Evolutionary conservation across 2,797 vertebrate species (phyloP).

Genomic region (Otolemur crassicaudatus): DNA sequence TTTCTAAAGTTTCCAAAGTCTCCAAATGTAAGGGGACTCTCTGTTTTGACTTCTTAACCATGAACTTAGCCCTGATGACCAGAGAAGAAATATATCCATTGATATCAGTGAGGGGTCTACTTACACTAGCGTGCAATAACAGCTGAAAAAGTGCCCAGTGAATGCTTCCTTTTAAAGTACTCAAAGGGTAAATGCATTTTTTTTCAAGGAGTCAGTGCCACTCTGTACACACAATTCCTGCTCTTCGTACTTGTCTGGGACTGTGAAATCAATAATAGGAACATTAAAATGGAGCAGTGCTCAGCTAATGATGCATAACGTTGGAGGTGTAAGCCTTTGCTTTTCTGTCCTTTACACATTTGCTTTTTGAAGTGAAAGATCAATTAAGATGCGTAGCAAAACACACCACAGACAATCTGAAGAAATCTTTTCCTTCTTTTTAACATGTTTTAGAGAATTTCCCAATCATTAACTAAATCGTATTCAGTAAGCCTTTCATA

Average conservation of each 20-base stretch:
- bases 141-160: background rate
- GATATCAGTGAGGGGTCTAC: background rate
- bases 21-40: background rate
- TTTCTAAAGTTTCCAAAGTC: background rate
- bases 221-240: background rate
- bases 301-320: constrained; percentile 52
- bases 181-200: background rate
- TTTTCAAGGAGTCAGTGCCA: background rate
- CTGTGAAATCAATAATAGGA: constrained; percentile 31
- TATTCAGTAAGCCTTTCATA: constrained; percentile 28
- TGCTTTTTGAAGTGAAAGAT: constrained; percentile 73
- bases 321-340: background rate
- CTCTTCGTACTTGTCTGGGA: constrained; percentile 27
- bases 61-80: background rate
- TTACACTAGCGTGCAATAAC: background rate
- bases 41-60: background rate
- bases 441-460: constrained; percentile 38
- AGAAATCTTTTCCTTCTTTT: constrained; percentile 29
- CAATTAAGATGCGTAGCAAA: constrained; percentile 63
- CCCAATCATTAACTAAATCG: constrained; percentile 52
- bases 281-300: constrained; percentile 12
- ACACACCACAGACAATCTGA: constrained; percentile 15
- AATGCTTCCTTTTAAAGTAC: constrained; percentile 29
- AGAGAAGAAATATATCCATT: background rate
- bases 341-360: constrained; percentile 48